Percentiles rank a stretch among this genome's conserved stretches.
Evolutionary conservation across 2,113 vertebrate genomes (phyloP).

Genomic region (Emydocephalus ijimae): DNA sequence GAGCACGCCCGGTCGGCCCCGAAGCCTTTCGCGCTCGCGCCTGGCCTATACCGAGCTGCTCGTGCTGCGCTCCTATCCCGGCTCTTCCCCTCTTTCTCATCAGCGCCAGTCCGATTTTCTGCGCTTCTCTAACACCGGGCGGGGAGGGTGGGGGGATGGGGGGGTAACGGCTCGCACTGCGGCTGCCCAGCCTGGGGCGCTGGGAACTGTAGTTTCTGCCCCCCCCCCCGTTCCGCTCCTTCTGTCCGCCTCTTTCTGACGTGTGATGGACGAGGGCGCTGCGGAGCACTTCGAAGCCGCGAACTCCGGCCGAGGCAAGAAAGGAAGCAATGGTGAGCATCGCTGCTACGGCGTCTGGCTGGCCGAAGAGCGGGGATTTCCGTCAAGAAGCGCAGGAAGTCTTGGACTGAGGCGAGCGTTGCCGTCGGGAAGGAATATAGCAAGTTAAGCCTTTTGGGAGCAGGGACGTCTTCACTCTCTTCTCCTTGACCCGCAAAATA

Average conservation of each 20-base stretch:
- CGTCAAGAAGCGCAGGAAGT: not conserved
- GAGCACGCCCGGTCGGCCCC: not conserved
- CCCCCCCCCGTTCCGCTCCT: not conserved
- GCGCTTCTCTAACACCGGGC: not conserved
- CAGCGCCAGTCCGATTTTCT: not conserved
- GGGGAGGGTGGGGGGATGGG: too few relatives aligned
- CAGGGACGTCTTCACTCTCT: not conserved
- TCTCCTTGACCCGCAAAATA: not conserved
- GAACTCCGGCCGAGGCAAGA: not conserved
- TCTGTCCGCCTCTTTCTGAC: too few relatives aligned
- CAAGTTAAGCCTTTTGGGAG: not conserved
- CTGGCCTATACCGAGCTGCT: not conserved
- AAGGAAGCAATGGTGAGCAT: not conserved
- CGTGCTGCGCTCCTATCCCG: not conserved
- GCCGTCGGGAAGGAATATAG: not conserved
- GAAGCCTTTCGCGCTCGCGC: not conserved
- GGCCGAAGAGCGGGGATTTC: not conserved
- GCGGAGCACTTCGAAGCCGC: not conserved
- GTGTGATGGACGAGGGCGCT: slow-evolving; percentile 18
- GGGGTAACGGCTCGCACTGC: not conserved
- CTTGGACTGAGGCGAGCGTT: not conserved
- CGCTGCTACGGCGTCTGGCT: not conserved
- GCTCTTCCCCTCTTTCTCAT: not conserved
- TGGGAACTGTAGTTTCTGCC: slow-evolving; percentile 18
- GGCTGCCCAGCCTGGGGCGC: slow-evolving; percentile 22